Evolutionary conservation across 2,888 invertebrate genomes (phyloP), one percentile per base, ranked within the genome.

Genomic region (Drosophila gaucha): DNA sequence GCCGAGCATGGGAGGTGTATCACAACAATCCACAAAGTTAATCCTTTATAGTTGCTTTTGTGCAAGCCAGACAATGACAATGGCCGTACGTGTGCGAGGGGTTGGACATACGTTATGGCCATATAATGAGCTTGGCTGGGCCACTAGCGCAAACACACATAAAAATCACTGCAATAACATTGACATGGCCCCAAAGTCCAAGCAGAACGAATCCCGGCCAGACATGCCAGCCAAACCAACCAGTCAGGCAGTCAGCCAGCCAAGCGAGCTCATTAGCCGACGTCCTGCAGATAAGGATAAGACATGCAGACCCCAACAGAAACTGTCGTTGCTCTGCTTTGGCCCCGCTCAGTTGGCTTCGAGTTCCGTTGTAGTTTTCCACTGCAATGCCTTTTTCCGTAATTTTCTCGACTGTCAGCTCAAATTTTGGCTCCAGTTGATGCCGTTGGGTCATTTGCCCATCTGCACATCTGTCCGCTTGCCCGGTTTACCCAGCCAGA

Each of bases 81-180:
- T 65, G 75, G 41, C 39, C 28, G 22, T 49, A 52, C 41, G 63
- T 63, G 57, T 39, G 57, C 6, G 10, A 3, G 6, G 6, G 68
- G 26, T 49, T 47, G 55, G 18, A 65, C 67, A 67, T 67, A 78
- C 76, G 86, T 89, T 90, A 90, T 90, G 85, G 88, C 89, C 78
- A 89, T 86, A 89, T 90, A 90, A 90, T 90, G 90, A 90, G 90
- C 83, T 83, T 64, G 70, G 43, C 66, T 57, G 39, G 18, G n/a
- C 52, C 16, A 62, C 52, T 20, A 31, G 58, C 31, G 39, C 18
- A 33, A 33, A 46, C 44, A 50, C 46, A 49, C 35, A 49, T 73
- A 75, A 72, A 79, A 88, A 86, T 85, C 83, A 83, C 67, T 80
- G 83, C 74, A 85, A 85, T 80, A 76, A 63, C 87, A 83, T 87